Evolutionary conservation across 2,797 vertebrate genomes (phyloP).

Genomic region (Pygocentrus nattereri): DNA sequence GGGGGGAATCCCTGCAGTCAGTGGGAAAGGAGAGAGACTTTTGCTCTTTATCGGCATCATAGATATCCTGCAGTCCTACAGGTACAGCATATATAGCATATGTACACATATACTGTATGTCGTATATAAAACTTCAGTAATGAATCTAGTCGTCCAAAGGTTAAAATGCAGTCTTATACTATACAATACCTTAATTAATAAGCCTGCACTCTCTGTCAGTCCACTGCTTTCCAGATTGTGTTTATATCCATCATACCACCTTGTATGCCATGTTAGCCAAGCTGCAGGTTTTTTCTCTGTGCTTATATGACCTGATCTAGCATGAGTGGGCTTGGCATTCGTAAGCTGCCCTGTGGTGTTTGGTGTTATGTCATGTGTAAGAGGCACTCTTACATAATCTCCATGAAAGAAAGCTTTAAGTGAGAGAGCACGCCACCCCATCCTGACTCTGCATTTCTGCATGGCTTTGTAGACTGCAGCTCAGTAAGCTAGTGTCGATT

Average conservation of each 20-base stretch:
- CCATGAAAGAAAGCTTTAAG: slow-evolving; percentile 6
- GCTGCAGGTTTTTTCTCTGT: background rate
- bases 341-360: background rate
- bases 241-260: background rate
- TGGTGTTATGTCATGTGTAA: slow-evolving; percentile 16
- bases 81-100: slow-evolving; percentile 71
- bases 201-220: background rate
- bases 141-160: no score
- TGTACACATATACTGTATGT: no score
- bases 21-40: slow-evolving; percentile 88
- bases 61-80: slow-evolving; percentile 97
- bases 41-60: slow-evolving; percentile 95
- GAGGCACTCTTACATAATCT: slow-evolving; percentile 19
- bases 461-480: background rate
- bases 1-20: slow-evolving; percentile 95
- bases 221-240: background rate
- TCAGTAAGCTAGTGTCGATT: slow-evolving; percentile 32
- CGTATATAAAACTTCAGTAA: no score
- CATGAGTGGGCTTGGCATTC: slow-evolving; percentile 5
- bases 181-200: background rate
- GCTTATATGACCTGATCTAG: background rate
- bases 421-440: background rate
- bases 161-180: no score
- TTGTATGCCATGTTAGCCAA: background rate
- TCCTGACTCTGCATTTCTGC: slow-evolving; percentile 9